phyloP scores from a whole-genome alignment of 2,797 vertebrate genomes.

The Australoheros facetus region DNA sequence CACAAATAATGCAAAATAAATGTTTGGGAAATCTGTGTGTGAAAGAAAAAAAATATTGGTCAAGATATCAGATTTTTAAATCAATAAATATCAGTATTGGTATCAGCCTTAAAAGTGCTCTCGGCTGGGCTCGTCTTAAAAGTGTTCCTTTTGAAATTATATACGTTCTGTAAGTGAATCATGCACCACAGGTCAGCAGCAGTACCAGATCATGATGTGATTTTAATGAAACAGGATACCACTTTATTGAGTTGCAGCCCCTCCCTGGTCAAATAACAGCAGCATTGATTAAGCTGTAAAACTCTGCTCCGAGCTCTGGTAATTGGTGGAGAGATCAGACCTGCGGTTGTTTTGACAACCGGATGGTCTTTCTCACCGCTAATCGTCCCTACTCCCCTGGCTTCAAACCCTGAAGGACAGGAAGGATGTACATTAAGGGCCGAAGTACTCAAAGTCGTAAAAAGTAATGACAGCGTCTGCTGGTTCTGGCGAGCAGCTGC shows the following conservation, averaged over 20 bases:
- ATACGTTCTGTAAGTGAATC: background rate
- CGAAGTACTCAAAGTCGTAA: conserved; percentile 69
- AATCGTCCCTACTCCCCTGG: conserved; percentile 22
- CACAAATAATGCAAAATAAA: background rate
- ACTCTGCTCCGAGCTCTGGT: conserved; percentile 28
- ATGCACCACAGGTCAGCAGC: conserved; percentile 4
- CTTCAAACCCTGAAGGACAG: conserved; percentile 52
- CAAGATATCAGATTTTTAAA: background rate
- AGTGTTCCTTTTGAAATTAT: background rate
- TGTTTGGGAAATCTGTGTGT: background rate
- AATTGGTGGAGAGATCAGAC: conserved; percentile 57
- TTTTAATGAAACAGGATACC: conserved; percentile 41
- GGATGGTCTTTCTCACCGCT: conserved; percentile 34
- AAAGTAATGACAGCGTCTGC: conserved; percentile 66
- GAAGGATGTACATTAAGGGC: conserved; percentile 72
- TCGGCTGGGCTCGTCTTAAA: background rate
- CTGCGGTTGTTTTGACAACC: conserved; percentile 60
- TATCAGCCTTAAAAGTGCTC: background rate
- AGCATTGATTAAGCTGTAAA: conserved; percentile 25
- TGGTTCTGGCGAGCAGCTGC: conserved; percentile 42
- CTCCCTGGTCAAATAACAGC: conserved; percentile 32
- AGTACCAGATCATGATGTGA: background rate
- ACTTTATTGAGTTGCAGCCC: conserved; percentile 28
- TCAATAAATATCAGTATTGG: background rate
- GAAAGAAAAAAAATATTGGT: background rate